Percentiles rank a stretch among this genome's conserved stretches.
These are phyloP conservation scores for Strongylocentrotus purpuratus DNA, from an alignment of 35 echinoderm and acorn worm genomes.

Conservation along the genomic window DNA sequence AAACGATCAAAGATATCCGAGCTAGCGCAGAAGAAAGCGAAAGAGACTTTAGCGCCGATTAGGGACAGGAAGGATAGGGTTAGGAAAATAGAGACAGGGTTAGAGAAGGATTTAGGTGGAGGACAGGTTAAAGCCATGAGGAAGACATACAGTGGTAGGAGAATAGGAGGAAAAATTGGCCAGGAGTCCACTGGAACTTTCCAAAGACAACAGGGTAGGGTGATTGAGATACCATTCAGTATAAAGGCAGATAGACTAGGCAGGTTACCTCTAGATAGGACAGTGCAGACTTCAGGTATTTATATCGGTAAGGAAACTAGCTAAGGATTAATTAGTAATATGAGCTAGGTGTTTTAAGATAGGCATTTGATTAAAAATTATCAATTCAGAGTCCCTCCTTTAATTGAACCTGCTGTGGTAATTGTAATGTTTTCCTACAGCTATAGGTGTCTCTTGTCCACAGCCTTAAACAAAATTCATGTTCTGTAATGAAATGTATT, in stretches of 20 bases:
- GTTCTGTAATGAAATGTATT: too few relatives aligned
- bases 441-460: too few relatives aligned
- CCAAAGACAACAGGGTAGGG: background rate
- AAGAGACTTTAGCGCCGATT: background rate
- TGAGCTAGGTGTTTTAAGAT: background rate
- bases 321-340: background rate
- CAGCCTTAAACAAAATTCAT: too few relatives aligned
- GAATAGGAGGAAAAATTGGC: conserved; percentile 13
- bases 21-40: background rate
- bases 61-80: background rate
- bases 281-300: background rate
- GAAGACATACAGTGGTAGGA: conserved; percentile 13
- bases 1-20: background rate
- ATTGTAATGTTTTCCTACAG: too few relatives aligned
- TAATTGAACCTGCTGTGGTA: too few relatives aligned
- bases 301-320: background rate
- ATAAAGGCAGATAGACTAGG: background rate
- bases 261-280: background rate
- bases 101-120: background rate
- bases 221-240: background rate
- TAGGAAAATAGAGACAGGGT: background rate
- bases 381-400: too few relatives aligned
- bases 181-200: conserved; percentile 8
- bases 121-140: background rate
- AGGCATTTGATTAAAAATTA: too few relatives aligned